These are phyloP conservation scores for Puma concolor DNA, from an alignment of 2,113 vertebrate genomes.

Conservation along the genomic window DNA sequence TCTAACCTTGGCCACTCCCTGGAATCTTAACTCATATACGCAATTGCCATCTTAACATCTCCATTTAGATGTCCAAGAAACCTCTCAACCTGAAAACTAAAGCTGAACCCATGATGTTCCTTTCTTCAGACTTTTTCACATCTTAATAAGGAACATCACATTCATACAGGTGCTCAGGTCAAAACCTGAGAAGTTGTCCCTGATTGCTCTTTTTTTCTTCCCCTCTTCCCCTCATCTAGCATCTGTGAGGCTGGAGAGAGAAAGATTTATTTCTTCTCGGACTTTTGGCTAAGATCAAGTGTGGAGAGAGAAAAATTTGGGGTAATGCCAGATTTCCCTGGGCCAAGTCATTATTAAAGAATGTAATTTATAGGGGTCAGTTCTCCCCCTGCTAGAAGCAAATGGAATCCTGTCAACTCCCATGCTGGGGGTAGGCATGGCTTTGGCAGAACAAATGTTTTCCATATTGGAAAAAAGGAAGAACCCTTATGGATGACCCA, in stretches of 20 bases:
- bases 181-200: conserved; percentile 8
- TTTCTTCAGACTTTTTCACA: neutral
- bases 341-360: conserved; percentile 53
- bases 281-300: too few species aligned
- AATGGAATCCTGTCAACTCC: conserved; percentile 54
- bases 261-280: neutral
- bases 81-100: neutral
- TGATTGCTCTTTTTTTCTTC: neutral
- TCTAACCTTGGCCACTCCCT: neutral
- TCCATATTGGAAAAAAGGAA: conserved; percentile 51
- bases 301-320: conserved; percentile 28
- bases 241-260: neutral
- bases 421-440: conserved; percentile 35
- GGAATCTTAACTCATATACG: neutral
- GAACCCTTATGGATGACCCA: conserved; percentile 20
- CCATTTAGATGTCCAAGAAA: neutral
- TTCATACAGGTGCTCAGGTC: neutral
- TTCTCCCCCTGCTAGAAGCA: conserved; percentile 20
- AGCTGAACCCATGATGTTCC: neutral
- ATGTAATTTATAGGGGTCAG: conserved; percentile 62
- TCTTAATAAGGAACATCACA: neutral
- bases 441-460: conserved; percentile 64
- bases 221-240: neutral
- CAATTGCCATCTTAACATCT: neutral
- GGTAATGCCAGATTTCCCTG: conserved; percentile 44